Evolutionary conservation across 2,888 invertebrate species (phyloP).

Genomic region (Andrena marginata): DNA sequence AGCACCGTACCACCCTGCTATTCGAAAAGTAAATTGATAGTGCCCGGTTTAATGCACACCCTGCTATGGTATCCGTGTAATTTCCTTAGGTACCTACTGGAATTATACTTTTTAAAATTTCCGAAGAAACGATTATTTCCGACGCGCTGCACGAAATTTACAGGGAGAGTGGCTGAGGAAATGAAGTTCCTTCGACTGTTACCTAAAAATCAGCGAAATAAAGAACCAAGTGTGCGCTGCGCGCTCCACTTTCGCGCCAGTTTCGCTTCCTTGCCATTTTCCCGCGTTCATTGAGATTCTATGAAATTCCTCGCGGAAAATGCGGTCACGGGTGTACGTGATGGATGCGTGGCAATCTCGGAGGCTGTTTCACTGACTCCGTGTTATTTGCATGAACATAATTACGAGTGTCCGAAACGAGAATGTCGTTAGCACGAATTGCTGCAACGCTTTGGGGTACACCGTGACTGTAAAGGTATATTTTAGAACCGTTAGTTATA

Average conservation of each 20-base stretch:
- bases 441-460: neutral
- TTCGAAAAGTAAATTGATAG: conserved; percentile 15
- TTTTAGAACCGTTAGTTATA: neutral
- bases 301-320: neutral
- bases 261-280: neutral
- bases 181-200: neutral
- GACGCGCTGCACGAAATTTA: neutral
- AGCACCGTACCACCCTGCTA: neutral
- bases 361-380: neutral
- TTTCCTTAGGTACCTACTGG: conserved; percentile 5
- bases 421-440: conserved; percentile 7
- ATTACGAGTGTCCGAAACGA: neutral
- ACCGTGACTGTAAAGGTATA: too few relatives aligned
- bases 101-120: conserved; percentile 28
- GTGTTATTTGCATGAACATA: conserved; percentile 3
- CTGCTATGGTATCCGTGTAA: conserved; percentile 7
- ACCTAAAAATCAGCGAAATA: neutral
- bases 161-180: neutral
- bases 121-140: conserved; percentile 34
- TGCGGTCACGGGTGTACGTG: neutral
- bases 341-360: conserved; percentile 28
- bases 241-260: conserved; percentile 4
- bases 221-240: neutral
- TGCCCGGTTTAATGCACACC: conserved; percentile 20
- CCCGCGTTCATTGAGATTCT: conserved; percentile 15